These are phyloP conservation scores for Saxicola maurus DNA, from an alignment of 2,797 vertebrate genomes.

Conservation along the genomic window DNA sequence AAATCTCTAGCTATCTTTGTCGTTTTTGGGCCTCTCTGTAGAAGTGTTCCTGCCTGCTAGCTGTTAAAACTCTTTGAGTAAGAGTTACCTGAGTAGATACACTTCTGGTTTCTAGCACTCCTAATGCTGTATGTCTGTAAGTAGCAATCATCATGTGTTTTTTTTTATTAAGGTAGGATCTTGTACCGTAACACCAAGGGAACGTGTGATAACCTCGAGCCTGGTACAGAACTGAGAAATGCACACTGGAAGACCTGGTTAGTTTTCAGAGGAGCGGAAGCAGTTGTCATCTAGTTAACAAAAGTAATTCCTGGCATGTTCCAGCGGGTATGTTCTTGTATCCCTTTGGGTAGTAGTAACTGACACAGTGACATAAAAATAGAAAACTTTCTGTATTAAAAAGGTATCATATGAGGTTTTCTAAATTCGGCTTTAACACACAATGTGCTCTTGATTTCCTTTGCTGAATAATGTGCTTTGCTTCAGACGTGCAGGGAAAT, in stretches of 20 bases:
- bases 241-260: background rate
- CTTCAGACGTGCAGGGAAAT: fast-evolving
- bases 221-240: background rate
- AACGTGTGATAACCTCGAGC: background rate
- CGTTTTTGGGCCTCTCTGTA: background rate
- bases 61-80: background rate
- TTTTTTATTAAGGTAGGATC: background rate
- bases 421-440: fast-evolving
- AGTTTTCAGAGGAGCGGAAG: background rate
- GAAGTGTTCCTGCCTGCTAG: background rate
- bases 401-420: fast-evolving
- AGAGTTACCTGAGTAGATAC: background rate
- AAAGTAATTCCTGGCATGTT: background rate
- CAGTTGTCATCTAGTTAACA: background rate
- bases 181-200: background rate
- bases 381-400: fast-evolving
- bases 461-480: fast-evolving
- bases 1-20: background rate
- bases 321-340: background rate
- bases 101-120: background rate
- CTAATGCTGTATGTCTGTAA: fast-evolving
- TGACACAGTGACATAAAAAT: background rate
- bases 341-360: background rate
- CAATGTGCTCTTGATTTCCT: fast-evolving
- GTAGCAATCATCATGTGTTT: background rate